A percentile compares a stretch with the other conserved stretches of the same genome.
phyloP scores from a whole-genome alignment of 2,113 vertebrate genomes.

The Junco hyemalis region DNA sequence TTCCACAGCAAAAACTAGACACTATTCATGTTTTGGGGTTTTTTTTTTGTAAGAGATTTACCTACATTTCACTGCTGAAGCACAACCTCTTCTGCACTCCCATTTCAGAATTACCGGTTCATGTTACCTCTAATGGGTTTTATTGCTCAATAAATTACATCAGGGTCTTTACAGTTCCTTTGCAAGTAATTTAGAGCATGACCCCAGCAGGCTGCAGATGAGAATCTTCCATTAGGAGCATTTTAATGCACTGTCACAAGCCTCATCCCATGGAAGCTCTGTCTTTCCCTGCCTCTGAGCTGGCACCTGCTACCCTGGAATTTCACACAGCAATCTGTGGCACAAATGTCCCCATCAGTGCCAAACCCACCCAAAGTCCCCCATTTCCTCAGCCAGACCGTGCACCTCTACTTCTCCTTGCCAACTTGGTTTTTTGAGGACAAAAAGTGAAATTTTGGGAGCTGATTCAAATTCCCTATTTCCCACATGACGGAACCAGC shows the following conservation, averaged over 20 bases:
- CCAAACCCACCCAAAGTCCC: background rate
- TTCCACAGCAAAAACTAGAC: background rate
- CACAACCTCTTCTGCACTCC: background rate
- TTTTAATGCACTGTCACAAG: background rate
- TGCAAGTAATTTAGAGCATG: background rate
- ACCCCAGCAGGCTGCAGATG: background rate
- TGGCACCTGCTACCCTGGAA: background rate
- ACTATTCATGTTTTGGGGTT: fast-evolving
- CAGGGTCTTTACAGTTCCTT: background rate
- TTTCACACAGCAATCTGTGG: background rate
- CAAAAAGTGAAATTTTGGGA: background rate
- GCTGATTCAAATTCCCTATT: background rate
- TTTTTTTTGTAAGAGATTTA: background rate
- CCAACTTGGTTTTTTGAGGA: background rate
- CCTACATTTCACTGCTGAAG: background rate
- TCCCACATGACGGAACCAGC: background rate
- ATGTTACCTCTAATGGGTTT: background rate
- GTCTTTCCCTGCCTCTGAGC: background rate
- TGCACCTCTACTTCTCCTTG: background rate
- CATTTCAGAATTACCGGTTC: background rate
- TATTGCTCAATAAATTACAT: background rate
- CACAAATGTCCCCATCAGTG: background rate
- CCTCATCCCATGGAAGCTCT: background rate
- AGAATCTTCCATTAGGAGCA: background rate
- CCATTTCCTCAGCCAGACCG: fast-evolving